Evolutionary conservation across 2,888 invertebrate genomes (phyloP), one percentile per base, ranked within the genome.

Genomic region (Phragmatobia fuliginosa): DNA sequence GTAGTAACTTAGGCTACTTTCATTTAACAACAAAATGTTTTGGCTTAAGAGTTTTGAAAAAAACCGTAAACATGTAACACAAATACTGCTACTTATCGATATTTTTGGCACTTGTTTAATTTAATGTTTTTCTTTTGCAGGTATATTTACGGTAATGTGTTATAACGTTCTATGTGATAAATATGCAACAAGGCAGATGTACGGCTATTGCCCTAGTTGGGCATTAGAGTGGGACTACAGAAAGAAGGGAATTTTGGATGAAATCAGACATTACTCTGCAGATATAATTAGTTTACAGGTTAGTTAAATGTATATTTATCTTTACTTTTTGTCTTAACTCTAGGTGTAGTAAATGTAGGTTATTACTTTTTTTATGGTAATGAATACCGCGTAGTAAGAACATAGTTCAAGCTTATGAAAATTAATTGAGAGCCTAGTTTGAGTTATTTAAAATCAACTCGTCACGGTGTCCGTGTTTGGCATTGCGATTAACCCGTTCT

Each of bases 81-180:
- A 0, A 49, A n/a, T 10, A 25, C 5, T 16, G 28, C 56, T 6
- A 28, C 56, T 6, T 10, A 25, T 25, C 49, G 25, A 28, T 28
- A 1, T 10, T 56, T 56, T 28, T 28, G n/a, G 56, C 28, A 62
- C 64, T 79, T 33, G 52, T 32, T 33, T 25, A 38, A 18, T 25
- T 16, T n/a, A 0, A 11, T 32, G 2, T 63, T 65, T 61, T 33
- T 11, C 6, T 38, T 66, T 71, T 70, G 56, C 95, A 97, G 98
- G 98, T 96, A 98, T 99, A 92, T 99, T 99, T 96, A 99, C 99
- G 82, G 99, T 99, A 87, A 99, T 99, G 98, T 99, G 99, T 94
- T 99, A 99, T 96, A 99, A 99, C 95, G 99, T 99, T 81, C 96
- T 99, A 83, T 99, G 99, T 95, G 99, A 99, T 96, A 99, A 99